phyloP scores from a whole-genome alignment of 1,140 invertebrate genomes.

The Melitaea cinxia region DNA sequence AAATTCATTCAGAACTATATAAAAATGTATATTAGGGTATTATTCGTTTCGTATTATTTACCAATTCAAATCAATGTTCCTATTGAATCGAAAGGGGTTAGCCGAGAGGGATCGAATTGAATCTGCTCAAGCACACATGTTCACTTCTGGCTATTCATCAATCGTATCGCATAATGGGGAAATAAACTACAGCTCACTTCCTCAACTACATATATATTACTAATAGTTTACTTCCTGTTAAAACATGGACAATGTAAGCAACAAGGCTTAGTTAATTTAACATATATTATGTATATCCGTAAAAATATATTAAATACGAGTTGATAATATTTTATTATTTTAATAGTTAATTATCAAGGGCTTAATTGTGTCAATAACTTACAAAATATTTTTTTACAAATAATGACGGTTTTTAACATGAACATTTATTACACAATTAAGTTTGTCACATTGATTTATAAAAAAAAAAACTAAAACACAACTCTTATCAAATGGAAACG shows the following conservation, averaged over 20 bases:
- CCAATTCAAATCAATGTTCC: constrained; percentile 71
- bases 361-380: background rate
- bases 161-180: constrained; percentile 67
- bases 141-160: constrained; percentile 68
- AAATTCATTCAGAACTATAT: background rate
- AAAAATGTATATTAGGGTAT: constrained; percentile 12
- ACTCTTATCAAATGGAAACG: background rate
- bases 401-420: no score
- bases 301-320: no score
- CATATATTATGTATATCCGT: no score
- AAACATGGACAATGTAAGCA: constrained; percentile 13
- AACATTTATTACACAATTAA: no score
- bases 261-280: constrained; percentile 17
- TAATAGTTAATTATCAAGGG: background rate
- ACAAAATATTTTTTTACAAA: no score
- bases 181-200: constrained; percentile 67
- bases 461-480: no score
- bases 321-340: no score
- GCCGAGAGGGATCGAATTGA: constrained; percentile 73
- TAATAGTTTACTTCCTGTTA: constrained; percentile 48
- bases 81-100: constrained; percentile 64
- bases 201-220: constrained; percentile 46
- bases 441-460: no score
- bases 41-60: constrained; percentile 54
- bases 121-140: constrained; percentile 71